These are phyloP conservation scores for Hydrozoanthus tunicans DNA, from an alignment of 64 coral and sea anemone species.

Conservation along the genomic window DNA sequence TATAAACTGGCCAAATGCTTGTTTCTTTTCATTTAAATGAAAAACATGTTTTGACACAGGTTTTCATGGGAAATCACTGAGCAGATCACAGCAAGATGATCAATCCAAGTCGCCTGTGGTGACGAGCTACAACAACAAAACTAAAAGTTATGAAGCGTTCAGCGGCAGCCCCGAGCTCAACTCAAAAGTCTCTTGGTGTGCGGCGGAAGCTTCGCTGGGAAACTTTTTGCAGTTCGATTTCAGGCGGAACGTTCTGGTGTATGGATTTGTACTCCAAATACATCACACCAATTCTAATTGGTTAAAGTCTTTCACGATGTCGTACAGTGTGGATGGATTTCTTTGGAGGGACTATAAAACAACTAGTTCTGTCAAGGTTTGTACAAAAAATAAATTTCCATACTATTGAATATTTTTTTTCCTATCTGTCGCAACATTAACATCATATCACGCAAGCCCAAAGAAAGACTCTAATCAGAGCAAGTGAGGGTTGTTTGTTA, in stretches of 20 bases:
- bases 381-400: no score
- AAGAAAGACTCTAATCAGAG: no score
- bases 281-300: not conserved
- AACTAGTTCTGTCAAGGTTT: not conserved
- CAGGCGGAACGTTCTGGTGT: constrained; percentile 11
- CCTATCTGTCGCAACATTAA: no score
- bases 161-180: constrained; percentile 9
- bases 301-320: constrained; percentile 14
- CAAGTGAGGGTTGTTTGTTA: no score
- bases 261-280: not conserved
- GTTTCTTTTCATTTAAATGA: not conserved
- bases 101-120: not conserved
- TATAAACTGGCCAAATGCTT: no score
- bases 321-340: constrained; percentile 33
- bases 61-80: constrained; percentile 16
- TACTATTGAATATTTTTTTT: no score
- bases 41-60: not conserved
- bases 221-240: constrained; percentile 38
- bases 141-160: not conserved
- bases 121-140: constrained; percentile 17
- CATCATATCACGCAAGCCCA: no score
- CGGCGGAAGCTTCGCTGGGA: not conserved
- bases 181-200: not conserved
- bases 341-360: constrained; percentile 41
- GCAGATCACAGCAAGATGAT: not conserved